A percentile compares a stretch with the other conserved stretches of the same genome.
Evolutionary conservation across 2,888 invertebrate genomes (phyloP).

Genomic region (Ryuthela nishihirai): DNA sequence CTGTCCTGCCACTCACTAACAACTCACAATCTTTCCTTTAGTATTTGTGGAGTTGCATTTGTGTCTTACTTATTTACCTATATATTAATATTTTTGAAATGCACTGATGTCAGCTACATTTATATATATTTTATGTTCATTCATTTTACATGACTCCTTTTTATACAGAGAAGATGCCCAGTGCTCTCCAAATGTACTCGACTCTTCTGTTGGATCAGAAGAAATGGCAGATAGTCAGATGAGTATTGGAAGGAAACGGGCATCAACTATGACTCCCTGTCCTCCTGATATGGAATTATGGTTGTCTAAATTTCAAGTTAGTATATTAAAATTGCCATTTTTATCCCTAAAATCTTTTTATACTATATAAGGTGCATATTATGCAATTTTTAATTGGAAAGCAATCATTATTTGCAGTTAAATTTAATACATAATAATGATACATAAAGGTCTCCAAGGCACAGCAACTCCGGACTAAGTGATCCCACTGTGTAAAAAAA

Average conservation of each 20-base stretch:
- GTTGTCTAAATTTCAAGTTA: conserved; percentile 68
- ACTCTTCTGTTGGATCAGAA: neutral
- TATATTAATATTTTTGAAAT: neutral
- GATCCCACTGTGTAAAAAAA: too few species aligned
- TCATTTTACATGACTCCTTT: neutral
- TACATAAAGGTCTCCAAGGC: too few species aligned
- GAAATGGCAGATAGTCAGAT: conserved; percentile 8
- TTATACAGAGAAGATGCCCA: neutral
- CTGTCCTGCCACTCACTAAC: too few species aligned
- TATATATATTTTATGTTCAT: neutral
- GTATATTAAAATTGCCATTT: neutral
- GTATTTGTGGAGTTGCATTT: too few species aligned
- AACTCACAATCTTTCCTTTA: too few species aligned
- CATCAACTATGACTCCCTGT: conserved; percentile 6
- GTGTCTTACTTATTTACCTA: too few species aligned
- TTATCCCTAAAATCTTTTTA: neutral
- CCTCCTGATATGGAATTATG: conserved; percentile 71
- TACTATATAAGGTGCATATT: too few species aligned
- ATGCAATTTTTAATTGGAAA: too few species aligned
- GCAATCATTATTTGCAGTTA: neutral
- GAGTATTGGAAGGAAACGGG: conserved; percentile 11
- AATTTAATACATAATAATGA: too few species aligned
- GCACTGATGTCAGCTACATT: neutral
- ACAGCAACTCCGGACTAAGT: too few species aligned
- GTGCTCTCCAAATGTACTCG: neutral